A percentile compares a stretch with the other conserved stretches of the same genome.
Evolutionary conservation across 2,888 invertebrate species (phyloP).

Genomic region (Helicoverpa assulta): DNA sequence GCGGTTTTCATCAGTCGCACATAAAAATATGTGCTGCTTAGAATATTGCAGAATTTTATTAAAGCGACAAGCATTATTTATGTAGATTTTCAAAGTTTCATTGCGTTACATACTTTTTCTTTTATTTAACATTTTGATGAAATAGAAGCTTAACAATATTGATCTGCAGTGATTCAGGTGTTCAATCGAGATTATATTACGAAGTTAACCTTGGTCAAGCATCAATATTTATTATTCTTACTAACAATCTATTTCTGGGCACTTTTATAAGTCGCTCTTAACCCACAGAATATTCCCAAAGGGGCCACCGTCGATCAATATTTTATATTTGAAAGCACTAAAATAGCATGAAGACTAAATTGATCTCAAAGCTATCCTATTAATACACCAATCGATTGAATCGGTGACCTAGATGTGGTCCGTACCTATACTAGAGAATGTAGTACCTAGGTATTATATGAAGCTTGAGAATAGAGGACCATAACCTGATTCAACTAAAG

Average conservation of each 20-base stretch:
- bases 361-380: constrained; percentile 27
- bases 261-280: constrained; percentile 18
- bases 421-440: neutral
- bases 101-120: too few relatives aligned
- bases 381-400: constrained; percentile 37
- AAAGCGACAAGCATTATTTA: too few relatives aligned
- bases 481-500: constrained; percentile 1
- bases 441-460: neutral
- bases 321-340: constrained; percentile 43
- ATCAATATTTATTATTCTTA: constrained; percentile 20
- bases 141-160: neutral
- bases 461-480: neutral
- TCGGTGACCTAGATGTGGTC: constrained; percentile 24
- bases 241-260: constrained; percentile 35
- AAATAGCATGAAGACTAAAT: constrained; percentile 36
- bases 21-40: neutral
- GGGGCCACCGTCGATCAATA: constrained; percentile 44
- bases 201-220: constrained; percentile 29
- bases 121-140: too few relatives aligned
- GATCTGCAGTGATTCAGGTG: neutral
- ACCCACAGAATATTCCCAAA: constrained; percentile 32
- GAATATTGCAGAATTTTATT: neutral
- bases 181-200: constrained; percentile 6
- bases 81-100: neutral
- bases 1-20: constrained; percentile 27